Evolutionary conservation across 2,888 invertebrate genomes (phyloP).

Genomic region (Leptopterna dolabrata): DNA sequence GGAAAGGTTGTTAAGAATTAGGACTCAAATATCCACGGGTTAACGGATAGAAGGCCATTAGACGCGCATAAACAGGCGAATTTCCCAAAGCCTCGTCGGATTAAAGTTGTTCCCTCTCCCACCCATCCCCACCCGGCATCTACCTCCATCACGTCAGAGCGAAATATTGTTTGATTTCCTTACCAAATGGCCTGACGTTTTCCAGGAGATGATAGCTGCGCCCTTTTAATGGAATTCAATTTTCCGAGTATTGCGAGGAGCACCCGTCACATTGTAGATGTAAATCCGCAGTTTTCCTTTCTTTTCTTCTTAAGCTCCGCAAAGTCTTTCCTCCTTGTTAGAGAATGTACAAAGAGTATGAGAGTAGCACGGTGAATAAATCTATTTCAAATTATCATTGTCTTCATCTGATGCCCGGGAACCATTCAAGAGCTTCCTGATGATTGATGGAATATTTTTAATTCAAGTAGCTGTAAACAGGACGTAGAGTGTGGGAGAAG

Average conservation of each 20-base stretch:
- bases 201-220: slow-evolving; percentile 9
- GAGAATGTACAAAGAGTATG: neutral
- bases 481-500: too few species aligned
- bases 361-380: neutral
- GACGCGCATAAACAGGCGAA: slow-evolving; percentile 38
- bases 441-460: too few species aligned
- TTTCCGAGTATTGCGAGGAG: neutral
- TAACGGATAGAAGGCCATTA: slow-evolving; percentile 40
- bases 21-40: slow-evolving; percentile 36
- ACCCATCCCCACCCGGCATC: too few species aligned
- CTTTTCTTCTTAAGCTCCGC: neutral
- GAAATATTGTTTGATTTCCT: slow-evolving; percentile 41
- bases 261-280: neutral
- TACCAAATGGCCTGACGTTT: slow-evolving; percentile 12
- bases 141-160: neutral
- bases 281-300: neutral
- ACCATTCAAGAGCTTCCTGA: too few species aligned
- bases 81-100: slow-evolving; percentile 34
- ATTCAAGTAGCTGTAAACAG: too few species aligned
- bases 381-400: neutral
- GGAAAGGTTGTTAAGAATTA: slow-evolving; percentile 36
- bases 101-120: slow-evolving; percentile 14
- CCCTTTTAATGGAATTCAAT: slow-evolving; percentile 30
- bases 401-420: too few species aligned
- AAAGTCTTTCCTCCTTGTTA: neutral